Evolutionary conservation across 1,140 invertebrate genomes (phyloP).

Genomic region (Acromyrmex heyeri): DNA sequence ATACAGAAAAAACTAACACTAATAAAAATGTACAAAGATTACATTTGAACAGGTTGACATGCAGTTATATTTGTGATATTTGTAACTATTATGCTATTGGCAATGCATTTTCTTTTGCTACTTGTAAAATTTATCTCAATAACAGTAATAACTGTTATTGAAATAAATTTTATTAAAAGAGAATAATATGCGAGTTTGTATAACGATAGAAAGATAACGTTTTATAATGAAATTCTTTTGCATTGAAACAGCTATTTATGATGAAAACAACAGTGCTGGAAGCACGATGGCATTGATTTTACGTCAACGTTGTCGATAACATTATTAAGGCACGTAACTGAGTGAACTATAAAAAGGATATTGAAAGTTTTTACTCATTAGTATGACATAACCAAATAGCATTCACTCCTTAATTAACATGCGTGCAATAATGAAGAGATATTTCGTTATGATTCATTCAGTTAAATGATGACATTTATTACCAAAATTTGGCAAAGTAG

Average conservation of each 20-base stretch:
- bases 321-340: conserved; percentile 11
- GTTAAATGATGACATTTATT: not conserved
- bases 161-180: conserved; percentile 21
- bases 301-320: conserved; percentile 25
- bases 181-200: not conserved
- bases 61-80: not conserved
- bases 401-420: not conserved
- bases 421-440: not conserved
- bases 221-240: conserved; percentile 27
- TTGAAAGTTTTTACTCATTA: not conserved
- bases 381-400: not conserved
- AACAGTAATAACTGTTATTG: not conserved
- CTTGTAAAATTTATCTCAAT: too few species aligned
- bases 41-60: not conserved
- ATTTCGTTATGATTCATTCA: not conserved
- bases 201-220: not conserved
- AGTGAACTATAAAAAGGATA: conserved; percentile 3
- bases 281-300: conserved; percentile 25
- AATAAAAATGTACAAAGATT: not conserved
- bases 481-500: not conserved
- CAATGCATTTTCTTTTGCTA: not conserved
- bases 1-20: too few species aligned
- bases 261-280: not conserved
- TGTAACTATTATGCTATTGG: not conserved
- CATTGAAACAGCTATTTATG: conserved; percentile 3